phyloP scores from a whole-genome alignment of 2,888 invertebrate species.

The Hirtodrosophila trivittata region DNA sequence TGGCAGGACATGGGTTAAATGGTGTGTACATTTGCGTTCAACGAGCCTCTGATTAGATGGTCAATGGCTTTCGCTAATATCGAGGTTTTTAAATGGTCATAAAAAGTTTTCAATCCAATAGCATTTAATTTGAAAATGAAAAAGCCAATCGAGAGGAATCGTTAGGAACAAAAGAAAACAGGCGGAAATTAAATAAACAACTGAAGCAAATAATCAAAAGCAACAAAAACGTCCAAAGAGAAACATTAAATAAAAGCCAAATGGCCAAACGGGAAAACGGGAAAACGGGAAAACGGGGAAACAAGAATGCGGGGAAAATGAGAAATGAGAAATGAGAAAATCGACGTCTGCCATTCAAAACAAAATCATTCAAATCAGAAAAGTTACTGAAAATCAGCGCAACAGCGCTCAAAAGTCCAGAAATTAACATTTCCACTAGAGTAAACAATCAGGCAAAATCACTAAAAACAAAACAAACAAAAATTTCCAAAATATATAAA shows the following conservation, averaged over 20 bases:
- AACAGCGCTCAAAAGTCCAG: conserved; percentile 73
- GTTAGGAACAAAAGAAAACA: conserved; percentile 26
- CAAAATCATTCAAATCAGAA: conserved; percentile 68
- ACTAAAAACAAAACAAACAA: conserved; percentile 26
- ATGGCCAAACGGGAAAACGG: conserved; percentile 9
- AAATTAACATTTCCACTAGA: conserved; percentile 77
- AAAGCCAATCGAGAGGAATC: conserved; percentile 56
- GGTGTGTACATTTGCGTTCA: not conserved
- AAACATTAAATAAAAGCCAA: conserved; percentile 34
- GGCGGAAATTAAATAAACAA: conserved; percentile 74
- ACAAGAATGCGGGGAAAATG: conserved; percentile 9
- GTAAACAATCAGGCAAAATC: conserved; percentile 72
- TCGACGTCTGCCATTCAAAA: conserved; percentile 3
- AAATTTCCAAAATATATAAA: not conserved
- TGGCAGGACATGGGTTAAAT: too few species aligned
- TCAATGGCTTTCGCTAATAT: conserved; percentile 23
- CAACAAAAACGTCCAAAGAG: conserved; percentile 45
- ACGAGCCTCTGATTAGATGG: conserved; percentile 14
- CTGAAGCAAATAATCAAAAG: conserved; percentile 70
- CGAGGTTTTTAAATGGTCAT: conserved; percentile 20
- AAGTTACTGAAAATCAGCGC: conserved; percentile 32
- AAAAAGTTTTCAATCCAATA: conserved; percentile 16
- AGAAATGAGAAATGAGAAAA: conserved; percentile 4
- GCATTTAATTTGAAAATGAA: conserved; percentile 49
- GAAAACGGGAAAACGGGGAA: too few species aligned